Percentiles rank a stretch among this genome's conserved stretches.
phyloP scores from a whole-genome alignment of 1,140 invertebrate species.

The Eurosta solidaginis region DNA sequence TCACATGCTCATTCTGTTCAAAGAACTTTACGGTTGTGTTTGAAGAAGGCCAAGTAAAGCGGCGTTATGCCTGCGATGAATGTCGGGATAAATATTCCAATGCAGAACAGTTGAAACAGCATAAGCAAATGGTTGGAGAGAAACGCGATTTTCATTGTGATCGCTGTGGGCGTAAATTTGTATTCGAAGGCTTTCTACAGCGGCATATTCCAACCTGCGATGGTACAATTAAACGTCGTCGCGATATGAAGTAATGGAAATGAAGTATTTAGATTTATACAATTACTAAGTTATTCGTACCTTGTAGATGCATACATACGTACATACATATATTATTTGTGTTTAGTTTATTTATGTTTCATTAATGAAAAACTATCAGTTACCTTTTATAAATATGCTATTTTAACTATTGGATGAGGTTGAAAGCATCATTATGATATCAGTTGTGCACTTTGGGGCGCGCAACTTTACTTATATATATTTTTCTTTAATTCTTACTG shows the following conservation, averaged over 20 bases:
- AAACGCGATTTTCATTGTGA: constrained; percentile 56
- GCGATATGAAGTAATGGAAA: constrained; percentile 48
- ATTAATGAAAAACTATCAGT: background rate
- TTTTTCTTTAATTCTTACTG: constrained; percentile 3
- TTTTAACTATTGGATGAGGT: background rate
- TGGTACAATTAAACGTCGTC: constrained; percentile 55
- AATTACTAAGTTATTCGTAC: background rate
- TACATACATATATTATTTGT: constrained; percentile 17
- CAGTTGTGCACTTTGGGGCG: too few species aligned
- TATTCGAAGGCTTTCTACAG: constrained; percentile 56
- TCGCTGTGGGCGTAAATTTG: constrained; percentile 55
- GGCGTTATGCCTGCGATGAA: constrained; percentile 54
- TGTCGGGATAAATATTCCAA: constrained; percentile 58
- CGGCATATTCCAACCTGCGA: constrained; percentile 54
- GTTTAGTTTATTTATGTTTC: background rate
- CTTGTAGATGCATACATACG: background rate
- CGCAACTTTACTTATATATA: too few species aligned
- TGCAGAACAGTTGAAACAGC: constrained; percentile 51
- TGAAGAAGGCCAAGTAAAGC: constrained; percentile 54
- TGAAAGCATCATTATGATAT: background rate
- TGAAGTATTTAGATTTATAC: background rate
- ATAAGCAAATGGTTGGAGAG: constrained; percentile 54
- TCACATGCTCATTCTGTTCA: constrained; percentile 53
- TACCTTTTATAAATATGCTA: background rate
- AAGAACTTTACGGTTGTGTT: constrained; percentile 56